Conservation (phyloP, 2,888 invertebrate species). For the Epinotia nisella region DNA sequence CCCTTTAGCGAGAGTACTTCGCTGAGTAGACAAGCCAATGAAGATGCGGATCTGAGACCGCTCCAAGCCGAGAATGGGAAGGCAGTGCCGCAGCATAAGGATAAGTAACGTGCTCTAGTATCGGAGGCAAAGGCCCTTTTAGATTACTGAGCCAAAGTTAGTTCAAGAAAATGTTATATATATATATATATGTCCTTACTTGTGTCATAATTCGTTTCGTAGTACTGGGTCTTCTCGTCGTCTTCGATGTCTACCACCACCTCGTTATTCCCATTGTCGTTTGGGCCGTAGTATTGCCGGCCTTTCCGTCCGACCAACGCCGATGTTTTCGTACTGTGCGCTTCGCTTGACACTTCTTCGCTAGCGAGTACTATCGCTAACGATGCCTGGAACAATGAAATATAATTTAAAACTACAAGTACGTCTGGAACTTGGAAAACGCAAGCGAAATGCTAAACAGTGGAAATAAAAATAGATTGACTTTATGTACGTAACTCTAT, state of each 20-base stretch:
- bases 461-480: neutral
- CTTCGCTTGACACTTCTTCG: conserved; percentile 53
- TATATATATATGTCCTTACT: conserved; percentile 82
- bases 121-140: too few relatives aligned
- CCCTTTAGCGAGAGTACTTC: too few relatives aligned
- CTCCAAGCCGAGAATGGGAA: too few relatives aligned
- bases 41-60: too few relatives aligned
- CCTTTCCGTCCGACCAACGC: conserved; percentile 56
- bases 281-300: conserved; percentile 58
- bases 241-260: conserved; percentile 90
- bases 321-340: conserved; percentile 45
- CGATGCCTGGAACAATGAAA: conserved; percentile 65
- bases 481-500: too few relatives aligned
- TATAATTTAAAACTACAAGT: conserved; percentile 25
- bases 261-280: conserved; percentile 79
- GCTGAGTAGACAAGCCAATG: too few relatives aligned
- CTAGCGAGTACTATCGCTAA: conserved; percentile 71
- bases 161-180: neutral
- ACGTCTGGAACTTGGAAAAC: neutral
- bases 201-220: conserved; percentile 90
- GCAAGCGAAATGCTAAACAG: neutral
- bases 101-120: too few relatives aligned
- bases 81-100: too few relatives aligned
- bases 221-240: conserved; percentile 89
- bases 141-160: too few relatives aligned